A percentile compares a stretch with the other conserved stretches of the same genome.
Evolutionary conservation across 2,113 vertebrate genomes (phyloP).

Genomic region (Pelusios castaneus): DNA sequence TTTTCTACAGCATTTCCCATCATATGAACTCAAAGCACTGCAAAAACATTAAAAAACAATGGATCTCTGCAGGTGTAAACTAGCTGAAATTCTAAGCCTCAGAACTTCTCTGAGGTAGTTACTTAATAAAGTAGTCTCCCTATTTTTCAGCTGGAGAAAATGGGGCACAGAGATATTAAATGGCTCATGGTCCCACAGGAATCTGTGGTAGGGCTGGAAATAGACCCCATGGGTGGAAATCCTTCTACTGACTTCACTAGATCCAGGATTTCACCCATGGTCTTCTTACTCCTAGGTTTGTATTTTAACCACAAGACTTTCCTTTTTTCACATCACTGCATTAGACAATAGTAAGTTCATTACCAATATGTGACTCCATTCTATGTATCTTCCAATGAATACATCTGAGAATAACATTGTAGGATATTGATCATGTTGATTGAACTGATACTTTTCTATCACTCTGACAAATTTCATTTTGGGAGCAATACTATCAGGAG

Average conservation of each 20-base stretch:
- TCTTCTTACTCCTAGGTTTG: not conserved
- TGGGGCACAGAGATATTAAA: not conserved
- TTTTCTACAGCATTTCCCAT: not conserved
- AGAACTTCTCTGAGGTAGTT: not conserved
- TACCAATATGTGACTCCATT: not conserved
- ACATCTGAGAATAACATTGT: not conserved
- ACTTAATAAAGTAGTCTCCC: not conserved
- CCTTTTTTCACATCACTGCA: not conserved
- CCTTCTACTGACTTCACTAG: not conserved
- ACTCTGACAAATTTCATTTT: not conserved
- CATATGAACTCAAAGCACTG: not conserved
- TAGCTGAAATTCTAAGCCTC: not conserved
- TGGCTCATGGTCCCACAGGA: not conserved
- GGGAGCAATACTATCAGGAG: not conserved
- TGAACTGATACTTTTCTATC: not conserved
- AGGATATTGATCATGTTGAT: not conserved
- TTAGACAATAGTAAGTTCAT: not conserved
- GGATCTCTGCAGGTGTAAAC: not conserved
- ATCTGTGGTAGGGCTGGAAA: not conserved
- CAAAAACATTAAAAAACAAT: not conserved
- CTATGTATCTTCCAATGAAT: not conserved
- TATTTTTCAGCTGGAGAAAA: slow-evolving; percentile 20
- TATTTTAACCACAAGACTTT: not conserved
- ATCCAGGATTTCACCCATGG: not conserved
- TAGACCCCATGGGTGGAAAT: not conserved